Evolutionary conservation across 37 sponge, comb jelly and placozoan genomes (phyloP), one percentile per base, ranked within the genome.

Genomic region (Beroe forskalii): DNA sequence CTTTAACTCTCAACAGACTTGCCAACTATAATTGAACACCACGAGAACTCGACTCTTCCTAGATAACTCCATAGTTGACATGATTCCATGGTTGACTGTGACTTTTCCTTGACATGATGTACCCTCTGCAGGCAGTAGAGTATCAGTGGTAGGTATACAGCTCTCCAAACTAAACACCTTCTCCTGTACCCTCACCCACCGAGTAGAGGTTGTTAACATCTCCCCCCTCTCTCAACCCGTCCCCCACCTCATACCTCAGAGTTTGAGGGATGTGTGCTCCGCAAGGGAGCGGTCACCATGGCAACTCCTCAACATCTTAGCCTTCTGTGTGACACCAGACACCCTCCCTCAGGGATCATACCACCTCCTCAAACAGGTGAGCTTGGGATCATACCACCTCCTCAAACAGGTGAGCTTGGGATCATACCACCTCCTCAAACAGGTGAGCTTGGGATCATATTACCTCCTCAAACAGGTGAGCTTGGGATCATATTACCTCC

Each of bases 211-310:
- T 3, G 55, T 80, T 0, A 44, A 41, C 40, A 25, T 80, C 1
- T 24, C 12, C 12, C 55, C 37, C 6, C 0, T 80, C 86, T 33
- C 48, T 4, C 28, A 22, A 0, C 86, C 86, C 4, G 27, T 80
- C 3, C 86, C 86, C n/a, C 55, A 25, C 86, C 48, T 42, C 86
- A 12, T 80, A 30, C 86, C 86, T 17, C 55, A 37, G 24, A 33
- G 38, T 43, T 23, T 80, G 0, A 3, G 48, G 1, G 86, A 80
- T 43, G 35, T 80, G 14, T 80, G 40, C 86, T 41, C 44, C 8
- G 86, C 40, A 0, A 12, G 86, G 43, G 55, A 80, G 44, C 37
- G 48, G 30, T 80, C 86, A 42, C 86, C 86, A 80, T 80, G 86
- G 86, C 86, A 80, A 80, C 86, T 80, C 28, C 44, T 80, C 48